Evolutionary conservation across 1,140 invertebrate genomes (phyloP), one percentile per base, ranked within the genome.

Genomic region (Diachasma alloeum): DNA sequence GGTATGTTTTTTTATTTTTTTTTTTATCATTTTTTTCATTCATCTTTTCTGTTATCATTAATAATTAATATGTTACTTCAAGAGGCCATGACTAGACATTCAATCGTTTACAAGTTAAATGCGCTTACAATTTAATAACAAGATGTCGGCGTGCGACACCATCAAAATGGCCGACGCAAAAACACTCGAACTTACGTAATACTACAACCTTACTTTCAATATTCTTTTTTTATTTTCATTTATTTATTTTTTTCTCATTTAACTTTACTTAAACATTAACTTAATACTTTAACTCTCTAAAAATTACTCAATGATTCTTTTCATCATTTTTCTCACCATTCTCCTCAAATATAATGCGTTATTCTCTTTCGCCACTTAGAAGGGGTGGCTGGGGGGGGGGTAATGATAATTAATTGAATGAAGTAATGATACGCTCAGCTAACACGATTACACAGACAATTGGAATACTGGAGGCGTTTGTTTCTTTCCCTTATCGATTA

Each of bases 31-130:
- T 22, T 72, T 73, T 73, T 44, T 46, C 17, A 36, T 70, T 24
- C 19, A 17, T 24, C 3, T 46, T 70, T 70, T 19, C 4, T 46
- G 13, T 72, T 37, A 53, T 36, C 31, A 48, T 56, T 59, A 39
- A 63, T 73, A 59, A 63, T 63, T 46, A 26, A 37, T 59, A 39
- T 69, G 42, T 76, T 71, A 76, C 46, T 78, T 86, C 83, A 82
- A 87, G 88, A 89, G 88, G 87, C 89, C 88, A 88, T 89, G 89
- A 90, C 88, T 89, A 90, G 89, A 90, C 83, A 88, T 89, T 88
- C 81, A 87, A 88, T 87, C 85, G 83, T 75, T 17, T 86, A 84
- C 78, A 83, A 83, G 74, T 80, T 73, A 72, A 80, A 81, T 82
- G 83, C 79, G 79, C 81, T 89, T 84, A 88, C 68, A 83, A 88